phyloP scores from a whole-genome alignment of 2,888 invertebrate genomes.

The Eumerus sabulonum region DNA sequence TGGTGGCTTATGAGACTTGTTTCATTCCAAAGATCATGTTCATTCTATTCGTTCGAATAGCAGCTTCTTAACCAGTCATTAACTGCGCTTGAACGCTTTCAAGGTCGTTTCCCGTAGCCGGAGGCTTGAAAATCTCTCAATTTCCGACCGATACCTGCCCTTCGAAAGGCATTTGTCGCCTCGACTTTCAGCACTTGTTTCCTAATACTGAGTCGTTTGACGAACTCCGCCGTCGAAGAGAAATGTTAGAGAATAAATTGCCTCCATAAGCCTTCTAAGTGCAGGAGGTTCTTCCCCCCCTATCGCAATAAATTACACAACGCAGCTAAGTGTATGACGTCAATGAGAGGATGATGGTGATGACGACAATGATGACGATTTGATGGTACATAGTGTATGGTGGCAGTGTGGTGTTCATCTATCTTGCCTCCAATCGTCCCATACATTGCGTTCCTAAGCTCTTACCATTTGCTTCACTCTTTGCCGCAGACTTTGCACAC shows the following conservation, averaged over 20 bases:
- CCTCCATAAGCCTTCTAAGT: constrained; percentile 39
- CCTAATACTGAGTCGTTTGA: constrained; percentile 51
- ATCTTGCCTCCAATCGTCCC: constrained; percentile 21
- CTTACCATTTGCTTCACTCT: too few species aligned
- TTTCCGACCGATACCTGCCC: constrained; percentile 16
- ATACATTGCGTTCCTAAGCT: constrained; percentile 14
- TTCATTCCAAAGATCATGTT: neutral
- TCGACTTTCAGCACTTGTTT: constrained; percentile 41
- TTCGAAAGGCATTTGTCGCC: constrained; percentile 53
- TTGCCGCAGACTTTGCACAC: constrained; percentile 38
- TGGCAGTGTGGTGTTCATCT: constrained; percentile 27
- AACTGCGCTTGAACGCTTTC: too few species aligned
- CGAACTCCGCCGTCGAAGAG: constrained; percentile 31
- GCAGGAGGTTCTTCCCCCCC: neutral
- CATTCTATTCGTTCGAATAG: too few species aligned
- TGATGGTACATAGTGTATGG: neutral
- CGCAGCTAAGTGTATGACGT: constrained; percentile 15
- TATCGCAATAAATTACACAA: constrained; percentile 55
- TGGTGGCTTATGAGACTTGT: constrained; percentile 19
- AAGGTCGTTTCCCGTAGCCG: neutral
- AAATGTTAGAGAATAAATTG: constrained; percentile 66
- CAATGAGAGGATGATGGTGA: constrained; percentile 14
- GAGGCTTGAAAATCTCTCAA: neutral
- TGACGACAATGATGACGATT: constrained; percentile 4
- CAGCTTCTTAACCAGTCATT: too few species aligned